These are phyloP conservation scores for Phenganax stokvisi DNA, from an alignment of 92 coral and sea anemone species.

Conservation along the genomic window DNA sequence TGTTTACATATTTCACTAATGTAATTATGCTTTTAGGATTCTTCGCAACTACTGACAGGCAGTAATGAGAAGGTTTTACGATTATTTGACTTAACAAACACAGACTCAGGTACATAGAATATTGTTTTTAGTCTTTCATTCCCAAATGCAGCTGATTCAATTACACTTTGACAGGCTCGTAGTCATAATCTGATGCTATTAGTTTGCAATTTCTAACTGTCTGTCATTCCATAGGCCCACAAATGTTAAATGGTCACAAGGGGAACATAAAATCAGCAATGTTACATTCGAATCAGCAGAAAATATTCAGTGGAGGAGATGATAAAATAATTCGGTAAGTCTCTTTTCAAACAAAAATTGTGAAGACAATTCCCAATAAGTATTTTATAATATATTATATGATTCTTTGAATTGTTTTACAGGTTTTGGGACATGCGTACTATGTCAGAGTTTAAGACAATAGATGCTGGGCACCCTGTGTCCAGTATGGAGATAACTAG, in stretches of 20 bases:
- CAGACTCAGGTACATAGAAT: constrained; percentile 60
- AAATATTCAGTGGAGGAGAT: constrained; percentile 88
- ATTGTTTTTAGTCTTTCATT: no score
- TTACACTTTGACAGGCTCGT: no score
- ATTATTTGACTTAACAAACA: constrained; percentile 67
- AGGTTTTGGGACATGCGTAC: constrained; percentile 96
- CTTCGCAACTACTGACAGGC: constrained; percentile 76
- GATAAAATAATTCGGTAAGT: constrained; percentile 79
- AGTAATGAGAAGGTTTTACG: constrained; percentile 85
- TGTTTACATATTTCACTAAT: not conserved
- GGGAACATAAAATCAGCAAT: constrained; percentile 63
- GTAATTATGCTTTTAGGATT: constrained; percentile 55
- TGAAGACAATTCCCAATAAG: not conserved
- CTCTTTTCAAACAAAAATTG: not conserved
- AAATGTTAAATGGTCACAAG: constrained; percentile 75
- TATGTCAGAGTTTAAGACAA: constrained; percentile 60
- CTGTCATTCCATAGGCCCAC: constrained; percentile 60
- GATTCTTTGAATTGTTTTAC: not conserved
- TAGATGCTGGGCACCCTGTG: constrained; percentile 57
- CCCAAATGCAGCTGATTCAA: no score
- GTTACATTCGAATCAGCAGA: constrained; percentile 60
- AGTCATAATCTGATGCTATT: not conserved
- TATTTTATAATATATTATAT: not conserved
- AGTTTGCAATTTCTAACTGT: no score
- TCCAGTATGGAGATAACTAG: constrained; percentile 79